Evolutionary conservation across 2,888 invertebrate species (phyloP), one percentile per base, ranked within the genome.

Genomic region (Hoplodrina blanda): DNA sequence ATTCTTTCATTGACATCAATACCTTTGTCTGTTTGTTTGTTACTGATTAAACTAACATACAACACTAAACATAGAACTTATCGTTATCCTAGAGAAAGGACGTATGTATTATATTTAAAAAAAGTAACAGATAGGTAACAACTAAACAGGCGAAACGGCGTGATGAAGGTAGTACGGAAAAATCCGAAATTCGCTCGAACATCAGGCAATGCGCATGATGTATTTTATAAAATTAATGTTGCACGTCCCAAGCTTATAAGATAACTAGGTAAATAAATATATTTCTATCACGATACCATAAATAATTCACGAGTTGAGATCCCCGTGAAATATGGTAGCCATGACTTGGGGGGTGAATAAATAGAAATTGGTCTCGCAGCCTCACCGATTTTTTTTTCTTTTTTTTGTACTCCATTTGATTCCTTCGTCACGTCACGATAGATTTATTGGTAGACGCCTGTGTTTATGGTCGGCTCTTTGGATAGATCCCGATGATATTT

Each of bases 271-370:
- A 75, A 76, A 82, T 84, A 78, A 74, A 83, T 82, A 78, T 92
- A 93, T 93, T 91, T 90, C 89, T 84, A 91, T 91, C 89, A 86
- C 86, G 87, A 90, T 90, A 85, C 62, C 85, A 94, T 95, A 95
- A 93, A 95, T 95, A 94, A 95, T 95, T 94, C 95, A 95, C 85
- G 81, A 89, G 88, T 85, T 82, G 84, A 83, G 87, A 88, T 88
- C 87, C 83, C 77, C 82, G 89, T 93, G 93, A 95, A 92, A 93
- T 94, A 94, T 93, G 85, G 91, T 88, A 85, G 88, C 87, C 82
- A 85, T 88, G 87, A 87, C 83, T 88, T 78, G 71, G 69, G 83
- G 87, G 88, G 86, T 82, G 89, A 88, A 92, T 92, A 91, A 88
- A 91, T 90, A 90, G 88, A 85, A 89, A 89, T 86, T 84, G 82